Conservation (phyloP, 37 sponge, comb jelly and placozoan genomes). For the Tethya wilhelma region DNA sequence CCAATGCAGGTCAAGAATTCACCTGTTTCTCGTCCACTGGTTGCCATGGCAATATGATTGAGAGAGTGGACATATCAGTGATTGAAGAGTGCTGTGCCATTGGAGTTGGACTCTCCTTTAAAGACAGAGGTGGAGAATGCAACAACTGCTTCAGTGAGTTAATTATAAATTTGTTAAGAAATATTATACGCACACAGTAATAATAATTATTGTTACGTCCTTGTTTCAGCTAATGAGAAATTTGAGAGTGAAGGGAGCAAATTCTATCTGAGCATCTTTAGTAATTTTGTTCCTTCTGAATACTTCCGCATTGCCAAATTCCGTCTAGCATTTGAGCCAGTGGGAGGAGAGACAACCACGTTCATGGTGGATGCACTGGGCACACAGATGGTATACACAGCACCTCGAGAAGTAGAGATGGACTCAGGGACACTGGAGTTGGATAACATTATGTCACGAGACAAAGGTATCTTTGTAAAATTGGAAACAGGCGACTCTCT, state of each 20-base stretch:
- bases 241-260: neutral
- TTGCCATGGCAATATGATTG: neutral
- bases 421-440: neutral
- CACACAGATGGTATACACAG: neutral
- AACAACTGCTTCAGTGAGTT: slow-evolving; percentile 20
- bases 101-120: slow-evolving; percentile 10
- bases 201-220: no score
- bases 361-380: neutral
- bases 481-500: neutral
- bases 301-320: neutral
- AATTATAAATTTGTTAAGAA: no score
- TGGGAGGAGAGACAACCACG: no score
- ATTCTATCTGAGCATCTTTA: neutral
- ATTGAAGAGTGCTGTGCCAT: neutral
- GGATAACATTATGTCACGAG: neutral
- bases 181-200: no score
- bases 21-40: neutral
- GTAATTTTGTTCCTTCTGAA: neutral
- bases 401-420: neutral
- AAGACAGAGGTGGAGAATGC: neutral
- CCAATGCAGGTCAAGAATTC: neutral
- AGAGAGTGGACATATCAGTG: neutral
- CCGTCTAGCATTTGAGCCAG: neutral
- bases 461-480: slow-evolving; percentile 4
- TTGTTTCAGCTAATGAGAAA: neutral